Evolutionary conservation across 2,797 vertebrate species (phyloP), one percentile per base, ranked within the genome.

Genomic region (Crotalus adamanteus): DNA sequence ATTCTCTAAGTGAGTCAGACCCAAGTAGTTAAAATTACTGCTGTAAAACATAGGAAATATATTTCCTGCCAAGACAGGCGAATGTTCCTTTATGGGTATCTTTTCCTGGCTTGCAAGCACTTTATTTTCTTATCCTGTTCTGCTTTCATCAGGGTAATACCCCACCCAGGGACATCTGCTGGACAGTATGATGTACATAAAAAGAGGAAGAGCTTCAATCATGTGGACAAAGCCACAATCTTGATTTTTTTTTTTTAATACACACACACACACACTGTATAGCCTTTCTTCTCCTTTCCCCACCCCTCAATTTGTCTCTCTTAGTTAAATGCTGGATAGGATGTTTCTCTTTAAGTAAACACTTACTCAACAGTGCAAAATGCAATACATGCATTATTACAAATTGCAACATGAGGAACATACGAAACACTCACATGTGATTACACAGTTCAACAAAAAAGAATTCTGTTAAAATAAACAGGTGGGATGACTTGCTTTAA

Each of bases 11-110:
- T 91, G 91, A 95, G 86, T 86, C 89, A 95, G 94, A 96, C 92
- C 92, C 96, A 96, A 95, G 94, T 89, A 95, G 95, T 96, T 94
- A 96, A 94, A 96, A 96, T 95, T 96, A 95, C 94, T 95, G 94
- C 93, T 95, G 95, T 93, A 95, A 97, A 96, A 91, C 91, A 96
- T 94, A 95, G 88, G 95, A 96, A 96, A 97, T 92, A 88, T 56
- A 96, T 86, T 94, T 96, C 95, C 95, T 95, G 93, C 86, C 95
- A 94, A 88, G 94, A 92, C 94, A 95, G 93, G 97, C 93, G 55
- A 97, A 94, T 91, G 92, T 51, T 94, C 89, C 69, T 95, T 90
- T 96, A 95, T 94, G 93, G 60, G 95, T 93, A 86, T 12, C 6
- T 91, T 95, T 96, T 95, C 95, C 91, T 95, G 88, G 55, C 25